Conservation (phyloP, 2,888 invertebrate genomes). For the Leptothorax acervorum region DNA sequence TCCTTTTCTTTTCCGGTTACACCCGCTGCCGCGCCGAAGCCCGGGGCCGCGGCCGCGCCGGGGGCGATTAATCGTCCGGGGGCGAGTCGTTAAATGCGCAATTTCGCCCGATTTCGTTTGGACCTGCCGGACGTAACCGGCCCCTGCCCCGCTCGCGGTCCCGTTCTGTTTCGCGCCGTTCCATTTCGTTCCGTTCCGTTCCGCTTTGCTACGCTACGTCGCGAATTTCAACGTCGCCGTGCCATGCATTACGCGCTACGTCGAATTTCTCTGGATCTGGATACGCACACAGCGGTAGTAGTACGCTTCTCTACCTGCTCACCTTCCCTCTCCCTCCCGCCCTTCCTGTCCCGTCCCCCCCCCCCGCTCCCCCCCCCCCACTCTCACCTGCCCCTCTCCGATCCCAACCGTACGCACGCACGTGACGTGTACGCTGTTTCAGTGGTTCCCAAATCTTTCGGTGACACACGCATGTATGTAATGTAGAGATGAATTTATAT, state of each 20-base stretch:
- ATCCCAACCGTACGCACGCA: conserved; percentile 3
- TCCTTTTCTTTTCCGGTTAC: conserved; percentile 12
- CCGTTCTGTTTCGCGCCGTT: conserved; percentile 44
- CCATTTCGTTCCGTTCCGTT: conserved; percentile 40
- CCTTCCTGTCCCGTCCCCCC: neutral
- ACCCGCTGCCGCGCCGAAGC: neutral
- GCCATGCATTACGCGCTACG: conserved; percentile 11
- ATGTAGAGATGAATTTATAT: neutral
- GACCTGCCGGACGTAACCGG: neutral
- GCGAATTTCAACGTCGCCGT: conserved; percentile 12
- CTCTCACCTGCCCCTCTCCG: neutral
- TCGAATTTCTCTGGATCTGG: conserved; percentile 36
- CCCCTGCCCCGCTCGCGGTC: neutral
- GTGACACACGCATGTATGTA: neutral
- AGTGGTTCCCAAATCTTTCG: conserved; percentile 34
- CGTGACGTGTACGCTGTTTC: conserved; percentile 6
- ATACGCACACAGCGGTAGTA: conserved; percentile 21
- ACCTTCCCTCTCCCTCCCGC: neutral
- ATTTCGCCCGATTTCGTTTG: neutral
- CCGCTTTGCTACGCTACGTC: conserved; percentile 14
- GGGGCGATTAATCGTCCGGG: neutral
- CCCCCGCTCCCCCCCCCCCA: neutral
- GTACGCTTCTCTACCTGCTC: conserved; percentile 44
- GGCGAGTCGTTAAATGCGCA: neutral
- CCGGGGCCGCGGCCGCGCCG: too few species aligned